A percentile compares a stretch with the other conserved stretches of the same genome.
Evolutionary conservation across 2,888 invertebrate genomes (phyloP).

Genomic region (Parochlus steinenii): DNA sequence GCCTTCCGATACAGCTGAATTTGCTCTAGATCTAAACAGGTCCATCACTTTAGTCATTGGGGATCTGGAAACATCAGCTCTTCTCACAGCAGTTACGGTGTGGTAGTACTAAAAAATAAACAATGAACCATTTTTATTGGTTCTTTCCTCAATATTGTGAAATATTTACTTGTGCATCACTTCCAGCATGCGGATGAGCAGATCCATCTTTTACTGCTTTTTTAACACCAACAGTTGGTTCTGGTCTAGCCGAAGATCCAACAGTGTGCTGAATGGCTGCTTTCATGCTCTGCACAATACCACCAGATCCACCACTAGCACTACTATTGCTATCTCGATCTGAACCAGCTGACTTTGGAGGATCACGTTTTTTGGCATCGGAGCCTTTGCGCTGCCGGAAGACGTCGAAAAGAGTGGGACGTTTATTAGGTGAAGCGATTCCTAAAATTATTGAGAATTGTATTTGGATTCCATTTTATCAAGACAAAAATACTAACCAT

Average conservation of each 20-base stretch:
- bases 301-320: slow-evolving; percentile 21
- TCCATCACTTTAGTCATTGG: slow-evolving; percentile 88
- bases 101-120: slow-evolving; percentile 44
- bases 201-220: slow-evolving; percentile 41
- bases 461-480: not conserved
- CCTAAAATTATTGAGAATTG: slow-evolving; percentile 24
- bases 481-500: slow-evolving; percentile 18
- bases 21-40: slow-evolving; percentile 63
- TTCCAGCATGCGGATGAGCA: slow-evolving; percentile 51
- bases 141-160: not conserved
- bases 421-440: slow-evolving; percentile 49
- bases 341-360: slow-evolving; percentile 17
- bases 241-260: slow-evolving; percentile 18
- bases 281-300: slow-evolving; percentile 71
- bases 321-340: slow-evolving; percentile 23
- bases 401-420: slow-evolving; percentile 62
- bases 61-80: slow-evolving; percentile 45
- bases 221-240: slow-evolving; percentile 15
- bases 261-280: slow-evolving; percentile 49
- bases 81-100: slow-evolving; percentile 46
- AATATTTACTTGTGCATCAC: slow-evolving; percentile 31
- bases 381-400: slow-evolving; percentile 62
- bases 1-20: slow-evolving; percentile 49
- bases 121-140: slow-evolving; percentile 6
- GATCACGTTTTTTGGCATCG: slow-evolving; percentile 38